A percentile compares a stretch with the other conserved stretches of the same genome.
Conservation (phyloP, 2,113 vertebrate species). For the Macquaria australasica region DNA sequence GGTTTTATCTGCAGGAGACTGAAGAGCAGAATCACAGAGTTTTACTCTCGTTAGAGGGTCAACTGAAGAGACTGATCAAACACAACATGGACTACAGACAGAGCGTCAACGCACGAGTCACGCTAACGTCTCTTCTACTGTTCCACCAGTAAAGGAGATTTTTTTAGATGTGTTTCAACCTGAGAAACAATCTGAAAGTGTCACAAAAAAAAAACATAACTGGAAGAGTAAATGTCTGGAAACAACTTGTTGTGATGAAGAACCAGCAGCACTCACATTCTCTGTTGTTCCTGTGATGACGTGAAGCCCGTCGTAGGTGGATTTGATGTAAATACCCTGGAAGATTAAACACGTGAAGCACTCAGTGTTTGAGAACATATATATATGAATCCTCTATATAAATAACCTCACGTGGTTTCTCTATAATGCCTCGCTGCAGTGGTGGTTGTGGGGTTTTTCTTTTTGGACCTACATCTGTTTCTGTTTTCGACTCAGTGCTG, state of each 20-base stretch:
- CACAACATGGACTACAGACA: neutral
- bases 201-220: no score
- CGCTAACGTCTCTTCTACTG: neutral
- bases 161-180: no score
- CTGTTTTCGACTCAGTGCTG: neutral
- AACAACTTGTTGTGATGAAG: no score
- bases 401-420: slow-evolving; percentile 18
- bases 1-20: slow-evolving; percentile 96
- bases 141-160: neutral
- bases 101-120: neutral
- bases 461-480: slow-evolving; percentile 24
- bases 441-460: neutral
- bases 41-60: neutral
- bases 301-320: slow-evolving; percentile 96
- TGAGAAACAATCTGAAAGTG: no score
- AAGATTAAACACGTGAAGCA: neutral
- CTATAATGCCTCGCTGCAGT: neutral
- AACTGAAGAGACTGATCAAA: neutral
- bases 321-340: slow-evolving; percentile 99
- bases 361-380: neutral
- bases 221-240: no score
- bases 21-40: neutral
- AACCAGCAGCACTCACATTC: slow-evolving; percentile 87
- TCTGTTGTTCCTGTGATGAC: slow-evolving; percentile 98
- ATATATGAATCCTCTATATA: neutral